Evolutionary conservation across 2,888 invertebrate species (phyloP).

Genomic region (Hermodice carunculata): DNA sequence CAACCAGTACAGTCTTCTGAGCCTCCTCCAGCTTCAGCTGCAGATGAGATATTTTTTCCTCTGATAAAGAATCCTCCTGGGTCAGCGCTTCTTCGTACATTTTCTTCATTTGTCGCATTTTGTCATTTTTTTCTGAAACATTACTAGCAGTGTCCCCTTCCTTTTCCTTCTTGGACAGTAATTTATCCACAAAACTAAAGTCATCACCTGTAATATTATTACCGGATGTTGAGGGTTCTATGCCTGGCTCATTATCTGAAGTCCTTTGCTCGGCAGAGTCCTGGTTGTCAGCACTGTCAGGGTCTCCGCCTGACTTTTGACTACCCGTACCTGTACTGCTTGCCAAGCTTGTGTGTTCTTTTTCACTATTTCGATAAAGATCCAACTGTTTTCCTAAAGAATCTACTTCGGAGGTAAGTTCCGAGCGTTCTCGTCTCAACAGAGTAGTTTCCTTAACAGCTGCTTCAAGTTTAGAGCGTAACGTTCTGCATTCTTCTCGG

Average conservation of each 20-base stretch:
- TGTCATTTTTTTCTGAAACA: slow-evolving; percentile 26
- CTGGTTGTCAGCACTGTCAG: slow-evolving; percentile 2
- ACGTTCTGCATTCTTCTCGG: slow-evolving; percentile 87
- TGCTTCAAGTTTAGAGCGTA: slow-evolving; percentile 83
- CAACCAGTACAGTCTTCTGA: slow-evolving; percentile 79
- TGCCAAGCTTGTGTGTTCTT: slow-evolving; percentile 28
- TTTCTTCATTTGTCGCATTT: slow-evolving; percentile 28
- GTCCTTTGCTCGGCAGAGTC: not conserved
- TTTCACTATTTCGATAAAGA: slow-evolving; percentile 19
- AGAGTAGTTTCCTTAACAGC: slow-evolving; percentile 69
- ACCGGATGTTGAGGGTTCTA: slow-evolving; percentile 23
- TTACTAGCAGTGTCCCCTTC: slow-evolving; percentile 23
- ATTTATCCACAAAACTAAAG: slow-evolving; percentile 44
- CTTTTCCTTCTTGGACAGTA: slow-evolving; percentile 38
- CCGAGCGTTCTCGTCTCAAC: slow-evolving; percentile 83
- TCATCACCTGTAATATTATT: slow-evolving; percentile 34
- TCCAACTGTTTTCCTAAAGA: slow-evolving; percentile 69
- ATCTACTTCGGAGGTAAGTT: slow-evolving; percentile 81
- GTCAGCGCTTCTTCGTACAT: slow-evolving; percentile 3
- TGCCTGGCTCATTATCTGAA: slow-evolving; percentile 19
- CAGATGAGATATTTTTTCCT: slow-evolving; percentile 66
- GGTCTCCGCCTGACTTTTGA: slow-evolving; percentile 18
- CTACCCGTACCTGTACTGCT: slow-evolving; percentile 30
- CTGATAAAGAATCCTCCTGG: slow-evolving; percentile 36
- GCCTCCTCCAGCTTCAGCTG: slow-evolving; percentile 82